Conservation (phyloP, 2,888 invertebrate species). For the Tetrapedia diversipes region DNA sequence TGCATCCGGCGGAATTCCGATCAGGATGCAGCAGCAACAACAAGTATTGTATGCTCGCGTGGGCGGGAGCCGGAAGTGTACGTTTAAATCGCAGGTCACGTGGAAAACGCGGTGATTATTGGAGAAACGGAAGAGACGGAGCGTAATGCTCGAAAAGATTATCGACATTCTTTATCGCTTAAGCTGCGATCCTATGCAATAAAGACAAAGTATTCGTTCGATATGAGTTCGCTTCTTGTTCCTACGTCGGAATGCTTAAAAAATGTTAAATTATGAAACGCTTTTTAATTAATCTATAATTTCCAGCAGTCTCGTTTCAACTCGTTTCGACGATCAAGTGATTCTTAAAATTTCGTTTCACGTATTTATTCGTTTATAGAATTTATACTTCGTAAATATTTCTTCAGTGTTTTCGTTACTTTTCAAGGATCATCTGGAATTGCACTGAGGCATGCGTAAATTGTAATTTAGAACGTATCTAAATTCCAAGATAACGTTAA, state of each 20-base stretch:
- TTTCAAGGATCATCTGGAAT: too few species aligned
- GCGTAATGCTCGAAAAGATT: constrained; percentile 23
- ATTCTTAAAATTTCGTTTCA: too few species aligned
- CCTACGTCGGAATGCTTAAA: not conserved
- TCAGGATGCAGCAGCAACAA: not conserved
- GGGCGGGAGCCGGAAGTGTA: not conserved
- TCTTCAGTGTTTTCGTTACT: too few species aligned
- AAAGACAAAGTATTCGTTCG: constrained; percentile 1
- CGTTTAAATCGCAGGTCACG: constrained; percentile 14
- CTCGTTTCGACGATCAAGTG: too few species aligned
- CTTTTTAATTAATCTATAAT: too few species aligned
- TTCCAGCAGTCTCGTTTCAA: too few species aligned
- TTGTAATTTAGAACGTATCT: too few species aligned
- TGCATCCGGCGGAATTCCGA: not conserved
- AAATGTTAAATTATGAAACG: not conserved
- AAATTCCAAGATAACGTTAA: too few species aligned
- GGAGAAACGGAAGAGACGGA: constrained; percentile 22
- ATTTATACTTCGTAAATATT: too few species aligned
- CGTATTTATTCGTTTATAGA: too few species aligned
- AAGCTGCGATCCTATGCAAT: constrained; percentile 1
- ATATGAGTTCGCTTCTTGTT: constrained; percentile 9
- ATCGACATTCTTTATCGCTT: constrained; percentile 33
- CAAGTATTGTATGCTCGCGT: not conserved
- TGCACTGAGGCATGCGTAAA: too few species aligned
- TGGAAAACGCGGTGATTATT: constrained; percentile 26